Conservation (phyloP, 2,888 invertebrate species). For the Epistrophe eligans region DNA sequence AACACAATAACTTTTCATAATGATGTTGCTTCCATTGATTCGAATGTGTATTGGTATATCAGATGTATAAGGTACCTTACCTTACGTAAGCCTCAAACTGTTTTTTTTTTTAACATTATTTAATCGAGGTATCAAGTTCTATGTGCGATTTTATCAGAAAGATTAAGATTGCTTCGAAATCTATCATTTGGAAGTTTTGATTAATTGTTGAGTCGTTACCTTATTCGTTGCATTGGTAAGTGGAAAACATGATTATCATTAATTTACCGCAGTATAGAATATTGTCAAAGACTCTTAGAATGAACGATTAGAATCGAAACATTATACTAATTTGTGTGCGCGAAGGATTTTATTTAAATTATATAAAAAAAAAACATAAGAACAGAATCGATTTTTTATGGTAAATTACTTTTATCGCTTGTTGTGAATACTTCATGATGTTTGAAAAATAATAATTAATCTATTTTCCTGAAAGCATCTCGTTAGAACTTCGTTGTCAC, state of each 20-base stretch:
- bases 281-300: constrained; percentile 35
- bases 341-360: constrained; percentile 14
- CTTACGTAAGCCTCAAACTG: not conserved
- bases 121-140: constrained; percentile 58
- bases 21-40: constrained; percentile 62
- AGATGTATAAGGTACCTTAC: not conserved
- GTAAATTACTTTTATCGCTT: constrained; percentile 10
- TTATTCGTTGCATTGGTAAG: constrained; percentile 28
- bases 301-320: constrained; percentile 58
- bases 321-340: constrained; percentile 42
- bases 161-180: constrained; percentile 61
- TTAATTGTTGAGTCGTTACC: constrained; percentile 41
- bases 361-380: not conserved
- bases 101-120: constrained; percentile 5
- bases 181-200: constrained; percentile 67
- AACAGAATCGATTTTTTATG: not conserved
- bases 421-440: constrained; percentile 9
- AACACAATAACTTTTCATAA: constrained; percentile 72
- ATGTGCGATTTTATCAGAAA: constrained; percentile 63
- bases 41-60: constrained; percentile 32
- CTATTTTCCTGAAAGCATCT: not conserved
- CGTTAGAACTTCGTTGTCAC: not conserved
- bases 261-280: constrained; percentile 45
- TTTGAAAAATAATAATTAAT: not conserved
- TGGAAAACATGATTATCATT: constrained; percentile 46